phyloP scores from a whole-genome alignment of 2,888 invertebrate genomes.

The Agrilus biguttatus region DNA sequence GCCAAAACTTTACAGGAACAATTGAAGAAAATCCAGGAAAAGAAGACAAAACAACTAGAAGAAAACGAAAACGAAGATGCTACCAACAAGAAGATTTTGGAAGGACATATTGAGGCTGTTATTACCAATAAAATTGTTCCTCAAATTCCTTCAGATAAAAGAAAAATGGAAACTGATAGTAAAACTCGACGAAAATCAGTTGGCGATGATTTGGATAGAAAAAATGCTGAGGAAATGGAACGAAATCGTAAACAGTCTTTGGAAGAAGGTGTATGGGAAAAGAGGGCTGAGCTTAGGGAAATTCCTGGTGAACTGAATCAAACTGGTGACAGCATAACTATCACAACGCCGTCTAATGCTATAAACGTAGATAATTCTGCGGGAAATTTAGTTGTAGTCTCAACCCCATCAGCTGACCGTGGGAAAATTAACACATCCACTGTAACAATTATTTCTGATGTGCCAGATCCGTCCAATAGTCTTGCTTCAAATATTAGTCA shows the following conservation, averaged over 20 bases:
- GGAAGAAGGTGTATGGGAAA: too few relatives aligned
- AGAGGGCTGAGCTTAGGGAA: too few relatives aligned
- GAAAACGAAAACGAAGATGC: not conserved
- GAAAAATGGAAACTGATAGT: too few relatives aligned
- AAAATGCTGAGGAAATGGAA: too few relatives aligned
- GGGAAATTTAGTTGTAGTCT: constrained; percentile 23
- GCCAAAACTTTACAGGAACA: not conserved
- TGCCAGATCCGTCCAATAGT: constrained; percentile 53
- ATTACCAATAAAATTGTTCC: too few relatives aligned
- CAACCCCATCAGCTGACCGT: constrained; percentile 21
- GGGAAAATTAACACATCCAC: constrained; percentile 34
- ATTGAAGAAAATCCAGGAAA: not conserved
- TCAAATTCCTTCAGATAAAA: too few relatives aligned
- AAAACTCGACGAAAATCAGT: too few relatives aligned
- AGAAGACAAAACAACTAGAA: constrained; percentile 1
- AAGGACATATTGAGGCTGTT: constrained; percentile 3
- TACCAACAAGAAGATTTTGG: constrained; percentile 1
- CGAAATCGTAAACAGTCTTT: too few relatives aligned
- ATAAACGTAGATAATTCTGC: constrained; percentile 15
- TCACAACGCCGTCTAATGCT: too few relatives aligned
- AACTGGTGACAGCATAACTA: too few relatives aligned
- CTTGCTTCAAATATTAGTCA: constrained; percentile 60
- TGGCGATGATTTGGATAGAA: too few relatives aligned
- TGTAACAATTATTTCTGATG: constrained; percentile 37
- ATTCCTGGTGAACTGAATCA: too few relatives aligned